These are phyloP conservation scores for Lithophane socia DNA, from an alignment of 2,888 invertebrate species.

Conservation along the genomic window DNA sequence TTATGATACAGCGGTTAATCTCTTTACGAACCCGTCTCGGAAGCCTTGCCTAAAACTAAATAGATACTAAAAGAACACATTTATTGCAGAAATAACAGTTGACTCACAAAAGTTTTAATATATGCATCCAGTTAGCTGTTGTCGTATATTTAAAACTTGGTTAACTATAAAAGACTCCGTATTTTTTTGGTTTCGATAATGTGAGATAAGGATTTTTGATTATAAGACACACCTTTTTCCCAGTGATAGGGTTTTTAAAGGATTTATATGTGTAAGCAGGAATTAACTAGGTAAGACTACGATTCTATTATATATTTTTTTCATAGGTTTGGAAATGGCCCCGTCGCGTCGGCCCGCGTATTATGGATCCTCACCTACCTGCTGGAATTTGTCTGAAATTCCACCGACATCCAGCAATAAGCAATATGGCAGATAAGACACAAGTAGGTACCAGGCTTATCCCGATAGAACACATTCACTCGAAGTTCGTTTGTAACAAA, in stretches of 20 bases:
- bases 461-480: background rate
- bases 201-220: background rate
- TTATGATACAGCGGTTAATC: conserved; percentile 10
- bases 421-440: background rate
- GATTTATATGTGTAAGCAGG: background rate
- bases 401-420: background rate
- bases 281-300: no score
- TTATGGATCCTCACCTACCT: background rate
- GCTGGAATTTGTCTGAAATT: background rate
- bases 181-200: background rate
- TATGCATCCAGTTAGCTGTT: conserved; percentile 23
- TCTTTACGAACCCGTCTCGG: conserved; percentile 6
- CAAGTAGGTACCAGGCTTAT: no score
- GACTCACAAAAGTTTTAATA: conserved; percentile 26
- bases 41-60: conserved; percentile 19
- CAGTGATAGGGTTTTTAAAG: background rate
- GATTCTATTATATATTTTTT: background rate
- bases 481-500: background rate
- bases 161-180: no score
- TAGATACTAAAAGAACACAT: conserved; percentile 8
- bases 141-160: no score
- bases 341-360: background rate
- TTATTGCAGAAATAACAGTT: conserved; percentile 42
- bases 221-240: background rate
- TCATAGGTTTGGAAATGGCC: no score